A percentile compares a stretch with the other conserved stretches of the same genome.
Conservation (phyloP, 1,140 invertebrate genomes). For the Micrasema longulum region DNA sequence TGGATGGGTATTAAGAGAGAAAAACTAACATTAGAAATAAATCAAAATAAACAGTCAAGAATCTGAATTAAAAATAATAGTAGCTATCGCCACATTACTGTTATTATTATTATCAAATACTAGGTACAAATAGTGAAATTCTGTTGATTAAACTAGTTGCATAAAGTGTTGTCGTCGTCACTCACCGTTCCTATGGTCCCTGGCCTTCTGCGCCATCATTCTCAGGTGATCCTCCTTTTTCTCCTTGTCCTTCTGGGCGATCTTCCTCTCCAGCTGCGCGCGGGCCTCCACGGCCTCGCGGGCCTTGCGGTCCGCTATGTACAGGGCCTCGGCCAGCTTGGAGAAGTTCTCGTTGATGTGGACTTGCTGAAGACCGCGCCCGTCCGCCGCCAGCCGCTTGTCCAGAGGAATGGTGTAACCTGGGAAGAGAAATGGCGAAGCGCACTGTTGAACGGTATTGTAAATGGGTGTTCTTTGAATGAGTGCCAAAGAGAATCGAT, state of each 20-base stretch:
- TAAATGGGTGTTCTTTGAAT: no score
- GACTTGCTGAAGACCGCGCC: slow-evolving; percentile 94
- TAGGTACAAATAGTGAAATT: no score
- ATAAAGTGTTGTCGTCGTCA: no score
- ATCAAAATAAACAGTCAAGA: no score
- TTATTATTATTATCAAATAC: no score
- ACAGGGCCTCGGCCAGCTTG: slow-evolving; percentile 96
- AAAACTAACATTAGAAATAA: no score
- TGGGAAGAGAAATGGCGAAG: slow-evolving; percentile 60
- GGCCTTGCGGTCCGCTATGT: slow-evolving; percentile 97
- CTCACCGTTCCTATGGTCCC: slow-evolving; percentile 90
- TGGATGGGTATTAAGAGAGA: no score
- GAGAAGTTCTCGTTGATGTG: slow-evolving; percentile 99
- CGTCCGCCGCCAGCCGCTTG: slow-evolving; percentile 98
- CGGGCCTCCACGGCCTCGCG: slow-evolving; percentile 96
- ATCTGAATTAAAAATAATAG: no score
- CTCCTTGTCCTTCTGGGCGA: slow-evolving; percentile 98
- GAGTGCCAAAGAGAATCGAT: no score
- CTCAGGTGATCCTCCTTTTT: slow-evolving; percentile 97
- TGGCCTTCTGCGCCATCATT: slow-evolving; percentile 93
- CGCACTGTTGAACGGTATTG: no score
- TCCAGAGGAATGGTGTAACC: slow-evolving; percentile 99
- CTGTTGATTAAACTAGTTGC: no score
- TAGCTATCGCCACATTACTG: no score
- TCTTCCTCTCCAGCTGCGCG: slow-evolving; percentile 94